Percentiles rank a stretch among this genome's conserved stretches.
These are phyloP conservation scores for Xenopus borealis DNA, from an alignment of 2,113 vertebrate species.

Conservation along the genomic window DNA sequence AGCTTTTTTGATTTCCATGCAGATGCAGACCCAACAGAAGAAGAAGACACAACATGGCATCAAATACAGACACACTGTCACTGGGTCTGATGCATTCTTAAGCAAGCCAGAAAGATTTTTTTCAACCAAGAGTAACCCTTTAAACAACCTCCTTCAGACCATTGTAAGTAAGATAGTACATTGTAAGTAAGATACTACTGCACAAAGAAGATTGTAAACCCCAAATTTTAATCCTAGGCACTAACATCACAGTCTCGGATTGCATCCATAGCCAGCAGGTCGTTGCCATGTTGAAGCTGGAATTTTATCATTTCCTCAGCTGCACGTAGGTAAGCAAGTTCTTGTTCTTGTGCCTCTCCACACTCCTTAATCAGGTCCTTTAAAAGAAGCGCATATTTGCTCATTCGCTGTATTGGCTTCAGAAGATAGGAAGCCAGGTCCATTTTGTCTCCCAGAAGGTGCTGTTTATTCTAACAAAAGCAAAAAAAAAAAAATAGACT, in stretches of 20 bases:
- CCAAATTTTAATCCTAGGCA: not conserved
- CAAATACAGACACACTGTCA: too few species aligned
- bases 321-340: slow-evolving; percentile 78
- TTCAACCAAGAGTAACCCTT: too few species aligned
- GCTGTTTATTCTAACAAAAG: slow-evolving; percentile 81
- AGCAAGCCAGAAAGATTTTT: too few species aligned
- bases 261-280: slow-evolving; percentile 95
- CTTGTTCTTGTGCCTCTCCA: slow-evolving; percentile 76
- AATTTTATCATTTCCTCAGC: slow-evolving; percentile 93
- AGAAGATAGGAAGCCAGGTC: slow-evolving; percentile 92
- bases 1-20: too few species aligned
- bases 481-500: not conserved
- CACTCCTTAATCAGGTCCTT: slow-evolving; percentile 93
- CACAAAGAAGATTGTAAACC: too few species aligned
- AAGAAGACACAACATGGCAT: too few species aligned
- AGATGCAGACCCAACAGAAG: too few species aligned
- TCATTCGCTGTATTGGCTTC: slow-evolving; percentile 96
- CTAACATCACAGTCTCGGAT: slow-evolving; percentile 92
- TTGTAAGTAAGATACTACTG: too few species aligned
- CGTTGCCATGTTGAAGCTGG: slow-evolving; percentile 92
- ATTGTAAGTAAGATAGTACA: too few species aligned
- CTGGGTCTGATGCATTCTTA: too few species aligned
- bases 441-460: slow-evolving; percentile 89
- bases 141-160: too few species aligned
- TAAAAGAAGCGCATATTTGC: slow-evolving; percentile 88